Evolutionary conservation across 2,797 vertebrate species (phyloP), one percentile per base, ranked within the genome.

Genomic region (Pyrocephalus nanus): DNA sequence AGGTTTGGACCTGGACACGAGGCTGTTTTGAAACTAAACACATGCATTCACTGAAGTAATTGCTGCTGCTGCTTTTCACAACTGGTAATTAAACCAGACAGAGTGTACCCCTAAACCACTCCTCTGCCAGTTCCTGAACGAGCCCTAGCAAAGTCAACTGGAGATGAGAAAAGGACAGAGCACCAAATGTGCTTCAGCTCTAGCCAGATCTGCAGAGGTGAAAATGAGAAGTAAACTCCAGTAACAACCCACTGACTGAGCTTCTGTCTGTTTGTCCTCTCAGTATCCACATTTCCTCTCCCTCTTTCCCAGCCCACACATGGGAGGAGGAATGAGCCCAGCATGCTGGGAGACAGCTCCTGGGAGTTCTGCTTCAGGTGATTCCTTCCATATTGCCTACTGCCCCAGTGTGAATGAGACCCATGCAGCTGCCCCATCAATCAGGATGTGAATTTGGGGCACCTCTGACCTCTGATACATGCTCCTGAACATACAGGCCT

Each of bases 21-120:
- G 30, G 21, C 42, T 66, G 45, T 57, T 93, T 80, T 92, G 83
- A 88, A 96, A 93, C 38, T 4, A 22, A 95, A 79, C 23, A 60
- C 15, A 4, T 21, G 21, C 42, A 42, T 36, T 70, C 62, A 81
- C 36, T 64, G 38, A 90, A 83, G 16, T 34, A 67, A 76, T 48
- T 61, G 53, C 25, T 66, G 50, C 16, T 79, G 40, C 30, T 48
- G 70, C 22, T 74, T 71, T 50, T 57, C 38, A 58, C 4, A 2
- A 61, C 45, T 38, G 26, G 29, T 42, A 66, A 76, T 74, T 79
- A 61, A 70, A 48, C 10, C 66, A 78, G 51, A 34, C 0, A 0
- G 51, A 71, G 34, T 14, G 26, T 58, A 75, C 36, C 38, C 69
- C 25, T 53, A 72, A 91, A 61, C n/a, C 22, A 65, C 13, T 73